Evolutionary conservation across 2,888 invertebrate genomes (phyloP).

Genomic region (Fragum whitleyi): DNA sequence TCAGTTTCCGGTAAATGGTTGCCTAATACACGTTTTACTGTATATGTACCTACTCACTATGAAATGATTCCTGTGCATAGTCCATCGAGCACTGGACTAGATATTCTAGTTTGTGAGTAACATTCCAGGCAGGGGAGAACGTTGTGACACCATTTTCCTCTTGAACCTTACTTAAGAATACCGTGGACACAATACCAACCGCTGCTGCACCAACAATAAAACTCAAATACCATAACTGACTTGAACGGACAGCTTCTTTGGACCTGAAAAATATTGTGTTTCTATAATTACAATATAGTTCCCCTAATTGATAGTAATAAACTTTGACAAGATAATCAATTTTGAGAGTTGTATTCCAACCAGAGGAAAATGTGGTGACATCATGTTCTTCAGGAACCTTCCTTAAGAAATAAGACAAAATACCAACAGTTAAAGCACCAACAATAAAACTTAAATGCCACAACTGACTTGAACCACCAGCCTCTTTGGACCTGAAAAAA

Average conservation of each 20-base stretch:
- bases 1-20: too few relatives aligned
- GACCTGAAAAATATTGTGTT: conserved; percentile 13
- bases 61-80: conserved; percentile 46
- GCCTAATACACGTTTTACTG: too few relatives aligned
- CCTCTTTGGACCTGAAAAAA: conserved; percentile 7
- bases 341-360: conserved; percentile 21
- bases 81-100: conserved; percentile 53
- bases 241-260: background rate
- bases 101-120: conserved; percentile 27
- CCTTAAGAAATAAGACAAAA: background rate
- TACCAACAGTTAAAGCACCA: too few relatives aligned
- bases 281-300: too few relatives aligned
- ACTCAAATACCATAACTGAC: background rate
- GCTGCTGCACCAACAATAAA: background rate
- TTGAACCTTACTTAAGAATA: background rate
- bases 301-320: too few relatives aligned
- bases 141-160: conserved; percentile 2
- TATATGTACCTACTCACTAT: background rate
- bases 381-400: background rate
- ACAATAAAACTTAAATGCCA: background rate
- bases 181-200: background rate
- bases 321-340: conserved; percentile 27
- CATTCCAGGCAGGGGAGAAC: conserved; percentile 35
- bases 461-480: background rate
- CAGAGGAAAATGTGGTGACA: conserved; percentile 34